These are phyloP conservation scores for Chelon auratus DNA, from an alignment of 2,797 vertebrate species.

Conservation along the genomic window DNA sequence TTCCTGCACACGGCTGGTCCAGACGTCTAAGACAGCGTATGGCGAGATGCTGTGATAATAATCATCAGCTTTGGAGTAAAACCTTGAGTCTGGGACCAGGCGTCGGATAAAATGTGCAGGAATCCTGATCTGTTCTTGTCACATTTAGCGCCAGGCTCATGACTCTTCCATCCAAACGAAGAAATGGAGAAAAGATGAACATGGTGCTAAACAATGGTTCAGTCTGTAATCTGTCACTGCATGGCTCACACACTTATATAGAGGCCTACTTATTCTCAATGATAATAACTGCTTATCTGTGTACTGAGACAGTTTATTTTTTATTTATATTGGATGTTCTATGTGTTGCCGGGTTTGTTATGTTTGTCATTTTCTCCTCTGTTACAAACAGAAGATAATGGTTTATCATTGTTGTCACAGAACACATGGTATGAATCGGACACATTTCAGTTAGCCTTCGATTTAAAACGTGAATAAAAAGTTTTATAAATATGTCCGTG, in stretches of 20 bases:
- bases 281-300: slow-evolving; percentile 72
- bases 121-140: slow-evolving; percentile 27
- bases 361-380: slow-evolving; percentile 48
- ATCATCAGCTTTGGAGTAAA: not conserved
- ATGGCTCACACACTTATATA: slow-evolving; percentile 69
- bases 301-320: slow-evolving; percentile 70
- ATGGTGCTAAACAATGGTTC: not conserved
- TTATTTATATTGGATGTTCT: slow-evolving; percentile 81
- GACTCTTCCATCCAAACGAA: not conserved
- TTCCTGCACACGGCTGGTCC: slow-evolving; percentile 20
- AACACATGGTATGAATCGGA: slow-evolving; percentile 78
- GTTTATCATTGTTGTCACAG: slow-evolving; percentile 68
- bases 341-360: slow-evolving; percentile 72
- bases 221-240: slow-evolving; percentile 50
- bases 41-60: not conserved
- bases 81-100: slow-evolving; percentile 3
- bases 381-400: slow-evolving; percentile 68
- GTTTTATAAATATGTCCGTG: slow-evolving; percentile 67
- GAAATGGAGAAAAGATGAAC: not conserved
- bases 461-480: slow-evolving; percentile 77
- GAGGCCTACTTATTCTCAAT: slow-evolving; percentile 71
- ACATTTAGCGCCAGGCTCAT: not conserved
- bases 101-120: slow-evolving; percentile 5
- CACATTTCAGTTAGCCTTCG: slow-evolving; percentile 82
- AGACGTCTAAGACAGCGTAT: not conserved